Percentiles rank a stretch among this genome's conserved stretches.
Evolutionary conservation across 2,113 vertebrate species (phyloP).

Genomic region (Marmota flaviventris): DNA sequence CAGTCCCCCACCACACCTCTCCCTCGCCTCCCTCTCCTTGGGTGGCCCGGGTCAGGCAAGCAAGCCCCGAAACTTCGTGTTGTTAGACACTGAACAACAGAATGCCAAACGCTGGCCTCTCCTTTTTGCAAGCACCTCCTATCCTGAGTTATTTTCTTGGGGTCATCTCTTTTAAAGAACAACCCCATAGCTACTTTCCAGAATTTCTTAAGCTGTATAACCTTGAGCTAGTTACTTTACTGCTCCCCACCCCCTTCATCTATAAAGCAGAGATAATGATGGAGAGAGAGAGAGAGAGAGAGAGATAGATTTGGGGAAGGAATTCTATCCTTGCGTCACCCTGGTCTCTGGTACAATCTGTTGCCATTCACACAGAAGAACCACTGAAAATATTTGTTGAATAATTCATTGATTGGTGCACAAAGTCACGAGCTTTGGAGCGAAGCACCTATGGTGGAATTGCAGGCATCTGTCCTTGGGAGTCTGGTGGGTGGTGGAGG

Average conservation of each 20-base stretch:
- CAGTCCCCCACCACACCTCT: too few species aligned
- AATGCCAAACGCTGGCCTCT: background rate
- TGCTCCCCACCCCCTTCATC: background rate
- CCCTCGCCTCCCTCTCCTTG: background rate
- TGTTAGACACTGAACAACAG: background rate
- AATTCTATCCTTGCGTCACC: background rate
- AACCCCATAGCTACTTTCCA: background rate
- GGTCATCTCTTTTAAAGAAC: background rate
- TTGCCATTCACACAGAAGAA: background rate
- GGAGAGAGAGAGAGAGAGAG: too few species aligned
- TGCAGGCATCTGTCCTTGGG: background rate
- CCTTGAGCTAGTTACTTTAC: background rate
- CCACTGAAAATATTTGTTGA: conserved; percentile 35
- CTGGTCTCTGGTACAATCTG: background rate
- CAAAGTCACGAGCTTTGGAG: background rate
- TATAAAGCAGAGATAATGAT: background rate
- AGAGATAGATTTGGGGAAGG: background rate
- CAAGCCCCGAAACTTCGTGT: background rate
- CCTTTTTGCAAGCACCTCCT: background rate
- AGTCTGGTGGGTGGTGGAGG: background rate
- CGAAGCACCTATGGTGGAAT: background rate
- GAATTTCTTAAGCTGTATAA: background rate
- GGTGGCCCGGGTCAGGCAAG: background rate
- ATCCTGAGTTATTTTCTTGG: background rate
- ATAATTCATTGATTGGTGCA: background rate